Base-by-base conservation (phyloP, 2,797 vertebrate genomes). In the Gadopsis bispinosus region DNA sequence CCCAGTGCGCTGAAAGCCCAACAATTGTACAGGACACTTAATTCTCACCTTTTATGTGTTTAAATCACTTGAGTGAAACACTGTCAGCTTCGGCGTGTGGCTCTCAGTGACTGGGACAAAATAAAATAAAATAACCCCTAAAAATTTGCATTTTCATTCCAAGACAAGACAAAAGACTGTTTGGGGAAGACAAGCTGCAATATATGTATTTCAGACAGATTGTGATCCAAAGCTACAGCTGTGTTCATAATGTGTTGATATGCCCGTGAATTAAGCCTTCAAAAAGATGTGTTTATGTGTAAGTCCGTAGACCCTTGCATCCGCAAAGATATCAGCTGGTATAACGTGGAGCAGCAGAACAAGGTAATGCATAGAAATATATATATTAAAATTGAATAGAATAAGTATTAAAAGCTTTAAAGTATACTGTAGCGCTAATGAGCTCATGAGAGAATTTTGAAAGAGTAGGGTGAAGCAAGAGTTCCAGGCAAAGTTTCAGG, bases 41-140 rank as follows among this genome's bases (percentile, higher is more conserved):
- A 78, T 80, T 81, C 56, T 80, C 73, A 45, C 61, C 41, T 76
- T 79, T 77, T 74, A 76, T 0, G 22, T 69, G 29, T 70, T 75
- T 73, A 13, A 68, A 58, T 64, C 55, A 41, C 54, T 45, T 3
- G 3, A 50, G 54, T 31, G 47, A 68, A 43, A 66, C 80, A 61
- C 45, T n/a, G 43, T 50, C 16, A 19, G 33, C 60, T 33, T 75
- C 35, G 78, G 69, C 69, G 75, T 78, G 83, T 88, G 76, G 69
- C 50, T 69, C 43, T 67, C 20, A 14, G 55, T n/a, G 67, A 56
- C 43, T 29, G 20, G 35, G 59, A 67, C 20, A 26, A 47, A 62
- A 69, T 56, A 41, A 68, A 70, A 60, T 3, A n/a, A 22, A 51
- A 51, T 10, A 41, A 11, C 29, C 5, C 35, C 13, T 2, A 4